A percentile compares a stretch with the other conserved stretches of the same genome.
These are phyloP conservation scores for Tachysurus vachellii DNA, from an alignment of 2,113 vertebrate species.

Conservation along the genomic window DNA sequence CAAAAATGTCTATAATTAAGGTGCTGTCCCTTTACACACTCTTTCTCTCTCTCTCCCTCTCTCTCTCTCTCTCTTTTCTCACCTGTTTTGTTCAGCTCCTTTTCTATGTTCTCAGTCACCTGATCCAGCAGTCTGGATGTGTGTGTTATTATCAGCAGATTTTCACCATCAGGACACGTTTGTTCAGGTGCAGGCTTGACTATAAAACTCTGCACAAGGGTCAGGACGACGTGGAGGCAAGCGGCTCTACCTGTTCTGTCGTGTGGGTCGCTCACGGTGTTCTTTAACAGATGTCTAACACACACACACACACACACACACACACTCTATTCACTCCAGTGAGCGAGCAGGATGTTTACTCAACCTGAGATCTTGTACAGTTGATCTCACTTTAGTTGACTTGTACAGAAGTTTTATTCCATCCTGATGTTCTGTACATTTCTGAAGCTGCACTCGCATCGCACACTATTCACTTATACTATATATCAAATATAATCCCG, in stretches of 20 bases:
- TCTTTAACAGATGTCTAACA: neutral
- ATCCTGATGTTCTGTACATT: neutral
- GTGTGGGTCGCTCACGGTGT: neutral
- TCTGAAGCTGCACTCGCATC: too few relatives aligned
- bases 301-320: neutral
- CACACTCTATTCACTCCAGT: neutral
- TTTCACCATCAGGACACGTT: neutral
- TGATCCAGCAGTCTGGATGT: neutral
- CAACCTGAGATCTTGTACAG: neutral
- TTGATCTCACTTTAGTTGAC: neutral
- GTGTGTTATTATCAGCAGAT: neutral
- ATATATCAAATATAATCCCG: too few relatives aligned
- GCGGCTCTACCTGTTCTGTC: conserved; percentile 33
- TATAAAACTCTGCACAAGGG: neutral
- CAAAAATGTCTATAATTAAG: too few relatives aligned
- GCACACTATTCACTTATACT: too few relatives aligned
- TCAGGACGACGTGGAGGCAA: neutral
- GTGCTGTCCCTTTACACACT: neutral
- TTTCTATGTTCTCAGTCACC: neutral
- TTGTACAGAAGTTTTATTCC: too few relatives aligned
- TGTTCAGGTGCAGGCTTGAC: neutral
- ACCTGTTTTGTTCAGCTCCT: neutral
- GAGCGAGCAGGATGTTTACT: neutral
- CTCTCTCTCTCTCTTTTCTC: neutral
- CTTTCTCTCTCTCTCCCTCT: neutral